phyloP scores from a whole-genome alignment of 2,888 invertebrate species.

The Chirona hameri region DNA sequence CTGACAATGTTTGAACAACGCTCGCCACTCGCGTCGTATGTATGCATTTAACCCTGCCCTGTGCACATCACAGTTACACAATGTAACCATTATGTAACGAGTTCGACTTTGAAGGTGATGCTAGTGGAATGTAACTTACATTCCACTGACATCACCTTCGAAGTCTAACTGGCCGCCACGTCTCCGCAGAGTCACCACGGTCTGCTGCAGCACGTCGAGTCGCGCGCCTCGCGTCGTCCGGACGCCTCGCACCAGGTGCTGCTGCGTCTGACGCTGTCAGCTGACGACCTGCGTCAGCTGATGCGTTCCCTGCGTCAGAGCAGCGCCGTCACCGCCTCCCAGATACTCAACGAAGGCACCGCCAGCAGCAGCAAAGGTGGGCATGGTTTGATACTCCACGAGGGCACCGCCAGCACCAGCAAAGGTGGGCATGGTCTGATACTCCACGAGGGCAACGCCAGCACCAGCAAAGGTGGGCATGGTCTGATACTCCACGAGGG shows the following conservation, averaged over 20 bases:
- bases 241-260: constrained; percentile 23
- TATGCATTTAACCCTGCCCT: too few species aligned
- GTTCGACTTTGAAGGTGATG: too few species aligned
- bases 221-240: not conserved
- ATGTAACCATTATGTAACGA: too few species aligned
- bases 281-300: constrained; percentile 10
- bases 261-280: not conserved
- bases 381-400: constrained; percentile 48
- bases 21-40: too few species aligned
- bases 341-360: not conserved
- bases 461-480: constrained; percentile 76
- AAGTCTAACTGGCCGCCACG: too few species aligned
- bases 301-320: constrained; percentile 2
- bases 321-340: not conserved
- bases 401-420: constrained; percentile 61
- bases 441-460: too few species aligned
- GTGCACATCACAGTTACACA: too few species aligned
- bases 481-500: constrained; percentile 51
- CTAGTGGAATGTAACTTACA: too few species aligned
- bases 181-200: constrained; percentile 22
- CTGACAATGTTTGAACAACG: too few species aligned
- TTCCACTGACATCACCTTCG: too few species aligned
- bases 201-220: constrained; percentile 5
- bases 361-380: constrained; percentile 72
- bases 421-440: constrained; percentile 68